A percentile compares a stretch with the other conserved stretches of the same genome.
These are phyloP conservation scores for Phenacoccus solenopsis DNA, from an alignment of 1,140 invertebrate genomes.

Conservation along the genomic window DNA sequence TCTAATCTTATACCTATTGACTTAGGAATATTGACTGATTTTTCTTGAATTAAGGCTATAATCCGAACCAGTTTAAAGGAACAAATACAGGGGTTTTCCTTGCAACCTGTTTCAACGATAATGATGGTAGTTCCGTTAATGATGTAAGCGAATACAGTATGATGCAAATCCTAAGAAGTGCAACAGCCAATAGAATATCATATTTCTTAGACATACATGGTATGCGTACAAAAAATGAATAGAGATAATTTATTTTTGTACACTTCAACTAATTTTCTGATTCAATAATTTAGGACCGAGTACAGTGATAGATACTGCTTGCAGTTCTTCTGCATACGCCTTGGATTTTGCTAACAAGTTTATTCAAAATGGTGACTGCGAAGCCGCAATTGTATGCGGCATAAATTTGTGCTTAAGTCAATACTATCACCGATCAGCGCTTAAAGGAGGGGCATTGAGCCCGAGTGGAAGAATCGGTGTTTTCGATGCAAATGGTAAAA, in stretches of 20 bases:
- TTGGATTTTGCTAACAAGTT: conserved; percentile 36
- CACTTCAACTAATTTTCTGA: background rate
- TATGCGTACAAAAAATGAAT: background rate
- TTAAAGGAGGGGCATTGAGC: conserved; percentile 14
- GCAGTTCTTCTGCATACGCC: conserved; percentile 19
- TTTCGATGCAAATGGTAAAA: conserved; percentile 20
- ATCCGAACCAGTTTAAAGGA: background rate
- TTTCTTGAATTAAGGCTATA: background rate
- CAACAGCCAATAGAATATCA: background rate
- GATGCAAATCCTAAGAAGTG: background rate
- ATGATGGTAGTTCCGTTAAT: too few species aligned
- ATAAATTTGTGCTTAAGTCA: conserved; percentile 43
- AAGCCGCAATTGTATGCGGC: conserved; percentile 49
- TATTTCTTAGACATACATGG: background rate
- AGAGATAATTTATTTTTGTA: background rate
- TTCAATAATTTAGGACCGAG: conserved; percentile 23
- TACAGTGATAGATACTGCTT: conserved; percentile 24
- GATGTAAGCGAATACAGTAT: too few species aligned
- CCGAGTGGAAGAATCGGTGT: conserved; percentile 17
- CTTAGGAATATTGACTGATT: too few species aligned
- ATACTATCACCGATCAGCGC: conserved; percentile 38
- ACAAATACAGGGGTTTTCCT: background rate
- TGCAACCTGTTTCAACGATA: too few species aligned
- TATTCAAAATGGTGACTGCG: conserved; percentile 43
- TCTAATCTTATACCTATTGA: too few species aligned